Evolutionary conservation across 2,888 invertebrate genomes (phyloP).

Genomic region (Agriopis leucophaearia): DNA sequence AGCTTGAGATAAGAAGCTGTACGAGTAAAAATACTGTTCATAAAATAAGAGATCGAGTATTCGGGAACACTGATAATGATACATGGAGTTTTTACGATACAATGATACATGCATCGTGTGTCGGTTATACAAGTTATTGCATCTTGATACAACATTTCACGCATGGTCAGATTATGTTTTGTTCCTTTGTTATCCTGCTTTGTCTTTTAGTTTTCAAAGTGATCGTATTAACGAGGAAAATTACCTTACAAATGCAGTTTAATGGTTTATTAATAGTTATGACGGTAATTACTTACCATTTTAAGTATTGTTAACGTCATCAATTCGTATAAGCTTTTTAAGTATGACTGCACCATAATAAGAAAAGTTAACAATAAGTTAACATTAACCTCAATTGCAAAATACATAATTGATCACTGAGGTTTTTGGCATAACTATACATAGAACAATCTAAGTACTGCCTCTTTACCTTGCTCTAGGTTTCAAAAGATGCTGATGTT

Average conservation of each 20-base stretch:
- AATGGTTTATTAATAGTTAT: conserved; percentile 19
- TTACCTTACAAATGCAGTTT: neutral
- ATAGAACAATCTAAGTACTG: neutral
- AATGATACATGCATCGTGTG: conserved; percentile 28
- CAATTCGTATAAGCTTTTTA: neutral
- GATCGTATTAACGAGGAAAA: conserved; percentile 6
- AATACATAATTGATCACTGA: too few relatives aligned
- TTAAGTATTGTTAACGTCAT: conserved; percentile 10
- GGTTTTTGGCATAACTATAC: too few relatives aligned
- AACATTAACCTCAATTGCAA: too few relatives aligned
- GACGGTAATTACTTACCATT: neutral
- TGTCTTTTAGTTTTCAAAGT: conserved; percentile 12
- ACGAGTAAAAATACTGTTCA: conserved; percentile 3
- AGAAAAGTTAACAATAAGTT: neutral
- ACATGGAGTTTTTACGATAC: conserved; percentile 39
- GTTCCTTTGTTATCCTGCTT: conserved; percentile 34
- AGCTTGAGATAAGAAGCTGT: conserved; percentile 7
- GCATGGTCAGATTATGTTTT: conserved; percentile 45
- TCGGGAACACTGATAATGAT: conserved; percentile 31
- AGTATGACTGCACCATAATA: neutral
- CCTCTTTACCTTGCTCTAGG: neutral
- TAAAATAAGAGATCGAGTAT: conserved; percentile 20
- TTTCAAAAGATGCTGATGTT: too few relatives aligned
- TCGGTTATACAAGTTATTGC: conserved; percentile 39
- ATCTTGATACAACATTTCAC: conserved; percentile 50